Conservation (phyloP, 2,888 invertebrate species). For the Oasisia sp. region DNA sequence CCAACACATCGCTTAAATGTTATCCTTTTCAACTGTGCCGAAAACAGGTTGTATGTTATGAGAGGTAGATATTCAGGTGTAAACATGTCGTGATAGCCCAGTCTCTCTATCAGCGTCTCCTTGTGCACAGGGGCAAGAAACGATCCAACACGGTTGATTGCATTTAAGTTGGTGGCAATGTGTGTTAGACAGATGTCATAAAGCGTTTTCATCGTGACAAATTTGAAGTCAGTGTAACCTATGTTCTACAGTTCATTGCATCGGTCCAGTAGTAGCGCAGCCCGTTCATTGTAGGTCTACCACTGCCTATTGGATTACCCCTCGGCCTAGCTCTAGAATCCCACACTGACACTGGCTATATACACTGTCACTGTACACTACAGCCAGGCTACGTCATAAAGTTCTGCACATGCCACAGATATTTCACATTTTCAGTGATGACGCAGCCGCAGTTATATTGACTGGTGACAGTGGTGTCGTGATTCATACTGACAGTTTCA, state of each 20-base stretch:
- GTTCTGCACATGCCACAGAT: no score
- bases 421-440: no score
- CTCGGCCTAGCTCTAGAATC: no score
- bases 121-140: conserved; percentile 55
- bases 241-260: not conserved
- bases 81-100: conserved; percentile 53
- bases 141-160: conserved; percentile 46
- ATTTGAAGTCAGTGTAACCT: not conserved
- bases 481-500: no score
- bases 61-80: conserved; percentile 46
- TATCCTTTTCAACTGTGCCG: conserved; percentile 44
- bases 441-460: no score
- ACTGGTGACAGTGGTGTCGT: no score
- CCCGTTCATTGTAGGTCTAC: no score
- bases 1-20: conserved; percentile 54
- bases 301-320: no score
- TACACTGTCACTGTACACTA: no score
- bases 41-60: conserved; percentile 51
- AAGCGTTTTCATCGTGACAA: conserved; percentile 46
- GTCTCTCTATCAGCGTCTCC: conserved; percentile 53
- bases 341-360: no score
- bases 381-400: no score
- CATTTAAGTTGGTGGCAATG: conserved; percentile 49
- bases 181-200: conserved; percentile 53
- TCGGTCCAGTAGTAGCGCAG: not conserved